phyloP scores from a whole-genome alignment of 2,888 invertebrate genomes.

The Chalcis sispes region DNA sequence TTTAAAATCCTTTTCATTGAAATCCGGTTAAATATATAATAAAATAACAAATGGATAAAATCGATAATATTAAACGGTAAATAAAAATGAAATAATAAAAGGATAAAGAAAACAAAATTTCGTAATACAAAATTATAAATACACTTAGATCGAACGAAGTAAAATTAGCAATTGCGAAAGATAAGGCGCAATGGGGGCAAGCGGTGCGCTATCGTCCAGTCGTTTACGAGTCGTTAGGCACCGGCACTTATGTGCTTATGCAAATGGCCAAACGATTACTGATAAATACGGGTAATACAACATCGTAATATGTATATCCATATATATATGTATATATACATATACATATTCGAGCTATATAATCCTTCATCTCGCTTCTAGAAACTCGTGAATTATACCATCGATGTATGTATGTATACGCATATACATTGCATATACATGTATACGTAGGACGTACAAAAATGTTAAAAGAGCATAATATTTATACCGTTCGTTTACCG shows the following conservation, averaged over 20 bases:
- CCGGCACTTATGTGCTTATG: conserved; percentile 50
- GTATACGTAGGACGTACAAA: too few relatives aligned
- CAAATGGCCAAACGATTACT: conserved; percentile 55
- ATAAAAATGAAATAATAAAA: too few relatives aligned
- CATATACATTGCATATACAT: too few relatives aligned
- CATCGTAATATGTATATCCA: conserved; percentile 63
- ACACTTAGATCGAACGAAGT: not conserved
- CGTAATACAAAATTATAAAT: not conserved
- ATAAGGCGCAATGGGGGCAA: conserved; percentile 18
- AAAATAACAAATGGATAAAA: not conserved
- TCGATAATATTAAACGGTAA: too few relatives aligned
- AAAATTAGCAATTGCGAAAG: conserved; percentile 19
- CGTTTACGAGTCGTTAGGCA: conserved; percentile 46
- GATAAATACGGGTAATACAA: conserved; percentile 58
- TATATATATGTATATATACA: too few relatives aligned
- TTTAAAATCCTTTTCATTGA: too few relatives aligned
- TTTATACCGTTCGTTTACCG: conserved; percentile 15
- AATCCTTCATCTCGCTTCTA: conserved; percentile 54
- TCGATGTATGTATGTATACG: too few relatives aligned
- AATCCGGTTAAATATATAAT: too few relatives aligned
- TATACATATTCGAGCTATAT: too few relatives aligned
- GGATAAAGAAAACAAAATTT: not conserved
- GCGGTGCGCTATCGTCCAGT: conserved; percentile 20
- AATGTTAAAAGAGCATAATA: too few relatives aligned
- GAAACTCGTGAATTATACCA: conserved; percentile 51